Evolutionary conservation across 2,797 vertebrate species (phyloP).

Genomic region (Hydrocynus forskahlii): DNA sequence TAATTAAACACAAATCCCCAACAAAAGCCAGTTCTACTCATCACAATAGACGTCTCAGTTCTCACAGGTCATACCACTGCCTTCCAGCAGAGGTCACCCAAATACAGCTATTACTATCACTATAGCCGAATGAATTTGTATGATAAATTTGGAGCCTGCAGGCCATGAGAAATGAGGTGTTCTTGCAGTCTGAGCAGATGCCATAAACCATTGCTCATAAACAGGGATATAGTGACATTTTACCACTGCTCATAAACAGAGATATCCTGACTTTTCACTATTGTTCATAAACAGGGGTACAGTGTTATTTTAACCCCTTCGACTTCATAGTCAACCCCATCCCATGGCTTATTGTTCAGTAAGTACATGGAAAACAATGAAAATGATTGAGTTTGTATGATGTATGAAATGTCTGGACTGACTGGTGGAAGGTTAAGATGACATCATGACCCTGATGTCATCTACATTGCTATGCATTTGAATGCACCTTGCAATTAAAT

Average conservation of each 20-base stretch:
- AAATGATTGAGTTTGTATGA: neutral
- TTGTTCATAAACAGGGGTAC: neutral
- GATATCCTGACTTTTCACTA: neutral
- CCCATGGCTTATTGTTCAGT: neutral
- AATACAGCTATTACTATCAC: slow-evolving; percentile 29
- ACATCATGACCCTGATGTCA: neutral
- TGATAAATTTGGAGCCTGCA: neutral
- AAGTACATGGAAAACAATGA: neutral
- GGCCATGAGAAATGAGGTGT: neutral
- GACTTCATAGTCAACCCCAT: neutral
- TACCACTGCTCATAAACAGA: neutral
- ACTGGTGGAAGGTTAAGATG: neutral
- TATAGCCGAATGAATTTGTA: too few relatives aligned
- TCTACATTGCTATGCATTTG: neutral
- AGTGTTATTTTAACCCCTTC: neutral
- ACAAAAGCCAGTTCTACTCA: neutral
- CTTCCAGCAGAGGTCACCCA: slow-evolving; percentile 76
- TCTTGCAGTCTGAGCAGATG: neutral
- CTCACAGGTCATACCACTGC: slow-evolving; percentile 29
- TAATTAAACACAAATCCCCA: neutral
- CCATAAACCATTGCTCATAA: slow-evolving; percentile 11
- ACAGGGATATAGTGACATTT: neutral
- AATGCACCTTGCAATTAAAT: neutral
- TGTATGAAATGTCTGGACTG: neutral
- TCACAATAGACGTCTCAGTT: neutral